phyloP scores from a whole-genome alignment of 2,113 vertebrate genomes.

The Pachyramphus minor region DNA sequence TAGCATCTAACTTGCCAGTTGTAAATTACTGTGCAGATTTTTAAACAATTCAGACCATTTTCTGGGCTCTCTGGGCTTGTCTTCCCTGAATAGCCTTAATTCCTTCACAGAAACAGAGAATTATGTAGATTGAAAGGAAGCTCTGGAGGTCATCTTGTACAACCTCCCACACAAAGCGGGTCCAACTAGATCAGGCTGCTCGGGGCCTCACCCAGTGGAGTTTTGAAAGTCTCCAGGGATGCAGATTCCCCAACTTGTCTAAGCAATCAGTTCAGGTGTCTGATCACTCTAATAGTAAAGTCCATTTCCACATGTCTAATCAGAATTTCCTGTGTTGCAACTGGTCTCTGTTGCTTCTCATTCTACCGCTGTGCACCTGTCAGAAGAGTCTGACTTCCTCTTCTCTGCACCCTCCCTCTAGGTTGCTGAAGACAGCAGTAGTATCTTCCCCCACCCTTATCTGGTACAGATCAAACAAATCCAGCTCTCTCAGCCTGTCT shows the following conservation, averaged over 20 bases:
- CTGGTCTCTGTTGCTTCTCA: not conserved
- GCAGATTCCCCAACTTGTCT: not conserved
- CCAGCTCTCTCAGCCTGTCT: not conserved
- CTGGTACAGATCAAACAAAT: not conserved
- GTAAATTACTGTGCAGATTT: not conserved
- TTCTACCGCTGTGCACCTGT: not conserved
- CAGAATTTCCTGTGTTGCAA: not conserved
- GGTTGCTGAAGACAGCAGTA: not conserved
- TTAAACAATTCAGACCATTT: not conserved
- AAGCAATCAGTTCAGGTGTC: not conserved
- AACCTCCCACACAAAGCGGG: not conserved
- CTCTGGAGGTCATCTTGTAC: not conserved
- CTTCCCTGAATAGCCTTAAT: not conserved
- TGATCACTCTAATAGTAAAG: not conserved
- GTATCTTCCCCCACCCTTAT: not conserved
- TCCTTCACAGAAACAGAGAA: not conserved
- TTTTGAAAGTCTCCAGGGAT: slow-evolving; percentile 33
- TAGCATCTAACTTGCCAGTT: not conserved
- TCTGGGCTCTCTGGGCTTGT: not conserved
- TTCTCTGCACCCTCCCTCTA: not conserved
- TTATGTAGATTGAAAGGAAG: not conserved
- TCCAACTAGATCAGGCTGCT: not conserved
- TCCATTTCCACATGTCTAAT: not conserved
- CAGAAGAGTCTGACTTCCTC: not conserved
- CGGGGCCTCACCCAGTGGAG: not conserved